Percentiles rank a stretch among this genome's conserved stretches.
phyloP scores from a whole-genome alignment of 2,888 invertebrate species.

The Lasius platythorax region DNA sequence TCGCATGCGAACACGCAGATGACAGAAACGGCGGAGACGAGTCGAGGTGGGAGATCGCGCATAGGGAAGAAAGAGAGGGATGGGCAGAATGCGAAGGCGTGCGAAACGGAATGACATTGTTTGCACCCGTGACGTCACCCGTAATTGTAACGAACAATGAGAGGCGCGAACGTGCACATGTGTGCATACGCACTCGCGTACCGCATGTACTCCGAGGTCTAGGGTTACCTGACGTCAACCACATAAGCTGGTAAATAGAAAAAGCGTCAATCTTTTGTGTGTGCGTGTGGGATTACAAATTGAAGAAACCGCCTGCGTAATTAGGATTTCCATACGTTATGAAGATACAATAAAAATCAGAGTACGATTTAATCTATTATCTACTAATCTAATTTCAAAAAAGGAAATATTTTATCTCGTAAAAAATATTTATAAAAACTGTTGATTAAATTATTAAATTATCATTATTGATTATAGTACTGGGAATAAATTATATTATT shows the following conservation, averaged over 20 bases:
- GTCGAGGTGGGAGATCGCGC: conserved; percentile 5
- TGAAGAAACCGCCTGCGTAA: background rate
- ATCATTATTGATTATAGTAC: background rate
- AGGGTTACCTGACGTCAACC: conserved; percentile 68
- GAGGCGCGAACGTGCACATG: conserved; percentile 71
- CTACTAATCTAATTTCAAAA: background rate
- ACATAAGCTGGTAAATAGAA: conserved; percentile 11
- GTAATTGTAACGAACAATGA: conserved; percentile 79
- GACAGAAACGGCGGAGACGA: conserved; percentile 20
- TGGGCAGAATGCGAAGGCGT: conserved; percentile 76
- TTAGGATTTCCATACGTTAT: background rate
- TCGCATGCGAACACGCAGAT: conserved; percentile 47
- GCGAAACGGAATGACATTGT: conserved; percentile 81
- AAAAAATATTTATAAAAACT: background rate
- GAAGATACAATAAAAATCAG: background rate
- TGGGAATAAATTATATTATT: background rate
- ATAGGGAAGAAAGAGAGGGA: conserved; percentile 29
- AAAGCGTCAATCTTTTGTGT: background rate
- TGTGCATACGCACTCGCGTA: conserved; percentile 62
- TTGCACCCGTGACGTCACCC: conserved; percentile 82
- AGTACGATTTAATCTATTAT: background rate
- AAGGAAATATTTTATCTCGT: background rate
- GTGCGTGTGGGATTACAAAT: conserved; percentile 8
- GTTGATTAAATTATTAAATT: conserved; percentile 22
- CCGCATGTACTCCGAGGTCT: conserved; percentile 63